phyloP scores from a whole-genome alignment of 2,113 vertebrate genomes.

The Corythaeola cristata region DNA sequence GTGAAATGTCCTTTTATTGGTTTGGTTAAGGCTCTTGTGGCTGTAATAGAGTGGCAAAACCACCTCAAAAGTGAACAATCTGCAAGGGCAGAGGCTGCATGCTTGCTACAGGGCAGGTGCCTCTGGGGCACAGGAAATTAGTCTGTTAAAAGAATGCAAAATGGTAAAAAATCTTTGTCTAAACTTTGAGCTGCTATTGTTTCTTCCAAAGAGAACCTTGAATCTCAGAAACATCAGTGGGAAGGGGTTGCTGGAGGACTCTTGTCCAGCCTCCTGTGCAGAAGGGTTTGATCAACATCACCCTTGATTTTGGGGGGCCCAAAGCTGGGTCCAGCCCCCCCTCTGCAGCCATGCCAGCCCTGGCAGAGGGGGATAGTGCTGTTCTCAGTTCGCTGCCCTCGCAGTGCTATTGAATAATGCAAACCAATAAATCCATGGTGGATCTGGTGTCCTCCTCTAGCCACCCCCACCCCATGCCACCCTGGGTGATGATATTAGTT shows the following conservation, averaged over 20 bases:
- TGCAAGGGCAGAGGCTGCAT: not conserved
- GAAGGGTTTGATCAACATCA: not conserved
- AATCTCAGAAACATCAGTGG: fast-evolving
- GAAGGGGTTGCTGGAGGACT: not conserved
- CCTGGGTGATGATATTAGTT: not conserved
- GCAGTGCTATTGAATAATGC: not conserved
- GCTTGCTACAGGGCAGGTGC: fast-evolving
- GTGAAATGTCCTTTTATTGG: not conserved
- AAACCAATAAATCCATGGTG: not conserved
- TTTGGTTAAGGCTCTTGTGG: not conserved
- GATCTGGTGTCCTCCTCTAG: not conserved
- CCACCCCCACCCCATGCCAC: not conserved
- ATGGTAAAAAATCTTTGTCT: not conserved
- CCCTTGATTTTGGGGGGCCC: not conserved
- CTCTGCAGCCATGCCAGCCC: not conserved
- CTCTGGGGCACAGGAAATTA: not conserved
- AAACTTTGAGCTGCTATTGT: not conserved
- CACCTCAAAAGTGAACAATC: not conserved
- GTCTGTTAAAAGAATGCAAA: not conserved
- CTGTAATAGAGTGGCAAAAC: not conserved
- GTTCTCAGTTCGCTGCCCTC: fast-evolving
- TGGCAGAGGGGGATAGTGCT: not conserved
- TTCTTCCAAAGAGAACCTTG: not conserved
- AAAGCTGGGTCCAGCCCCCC: not conserved
- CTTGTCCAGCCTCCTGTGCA: not conserved